Percentiles rank a stretch among this genome's conserved stretches.
Conservation (phyloP, 1,140 invertebrate species). For the Microplitis demolitor region DNA sequence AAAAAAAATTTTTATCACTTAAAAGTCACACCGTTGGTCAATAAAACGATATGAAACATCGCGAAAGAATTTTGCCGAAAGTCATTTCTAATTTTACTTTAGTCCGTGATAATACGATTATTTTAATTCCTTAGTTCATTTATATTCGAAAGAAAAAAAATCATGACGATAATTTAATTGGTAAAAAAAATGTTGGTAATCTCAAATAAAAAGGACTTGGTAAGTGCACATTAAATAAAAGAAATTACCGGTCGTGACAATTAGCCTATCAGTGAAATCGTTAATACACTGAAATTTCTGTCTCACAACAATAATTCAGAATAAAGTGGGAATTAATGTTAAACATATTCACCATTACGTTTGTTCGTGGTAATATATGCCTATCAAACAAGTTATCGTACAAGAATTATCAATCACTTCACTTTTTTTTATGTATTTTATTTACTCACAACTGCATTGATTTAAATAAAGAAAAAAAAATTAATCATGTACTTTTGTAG, state of each 20-base stretch:
- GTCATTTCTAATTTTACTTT: neutral
- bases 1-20: neutral
- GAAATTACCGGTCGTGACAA: constrained; percentile 8
- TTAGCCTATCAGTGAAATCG: constrained; percentile 11
- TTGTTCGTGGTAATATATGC: too few species aligned
- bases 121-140: too few species aligned
- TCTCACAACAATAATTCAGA: neutral
- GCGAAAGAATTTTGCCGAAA: neutral
- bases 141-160: neutral
- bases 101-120: too few species aligned
- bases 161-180: neutral
- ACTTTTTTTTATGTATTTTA: too few species aligned
- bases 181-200: neutral
- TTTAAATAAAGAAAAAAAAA: too few species aligned
- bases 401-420: too few species aligned
- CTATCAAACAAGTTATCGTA: too few species aligned
- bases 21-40: neutral
- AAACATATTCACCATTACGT: neutral
- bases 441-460: too few species aligned
- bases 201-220: neutral
- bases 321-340: neutral
- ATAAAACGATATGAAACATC: neutral
- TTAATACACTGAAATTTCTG: neutral
- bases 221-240: constrained; percentile 8
- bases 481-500: too few species aligned